Evolutionary conservation across 2,113 vertebrate species (phyloP).

Genomic region (Hyperoodon ampullatus): DNA sequence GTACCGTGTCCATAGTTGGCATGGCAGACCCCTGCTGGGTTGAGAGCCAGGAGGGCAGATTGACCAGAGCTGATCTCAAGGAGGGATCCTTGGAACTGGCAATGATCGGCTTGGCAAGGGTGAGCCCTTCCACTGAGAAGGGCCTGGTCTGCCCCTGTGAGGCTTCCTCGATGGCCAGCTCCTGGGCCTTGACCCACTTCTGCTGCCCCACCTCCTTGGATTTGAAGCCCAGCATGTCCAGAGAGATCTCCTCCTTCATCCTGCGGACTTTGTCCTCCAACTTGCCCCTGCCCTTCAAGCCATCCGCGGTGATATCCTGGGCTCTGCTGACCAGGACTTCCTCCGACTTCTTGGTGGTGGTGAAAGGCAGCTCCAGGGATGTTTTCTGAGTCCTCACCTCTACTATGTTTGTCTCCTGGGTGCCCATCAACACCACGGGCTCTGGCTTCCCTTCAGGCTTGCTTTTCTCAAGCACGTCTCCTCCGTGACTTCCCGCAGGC

Average conservation of each 20-base stretch:
- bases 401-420: fast-evolving
- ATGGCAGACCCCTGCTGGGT: background rate
- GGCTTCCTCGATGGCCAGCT: background rate
- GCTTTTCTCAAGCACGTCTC: fast-evolving
- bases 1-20: fast-evolving
- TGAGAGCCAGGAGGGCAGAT: slow-evolving; percentile 25
- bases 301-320: background rate
- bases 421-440: fast-evolving
- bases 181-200: background rate
- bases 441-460: background rate
- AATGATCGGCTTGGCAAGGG: slow-evolving; percentile 29
- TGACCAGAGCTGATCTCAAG: fast-evolving
- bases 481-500: fast-evolving
- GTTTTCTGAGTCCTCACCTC: background rate
- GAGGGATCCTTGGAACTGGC: background rate
- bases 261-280: background rate
- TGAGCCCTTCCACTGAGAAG: slow-evolving; percentile 44
- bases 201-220: background rate
- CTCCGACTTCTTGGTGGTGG: background rate
- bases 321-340: background rate
- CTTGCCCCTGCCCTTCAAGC: background rate
- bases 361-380: background rate
- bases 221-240: background rate
- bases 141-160: background rate
- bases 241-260: background rate